Evolutionary conservation across 1,140 invertebrate genomes (phyloP), one percentile per base, ranked within the genome.

Genomic region (Calliopsis andreniformis): DNA sequence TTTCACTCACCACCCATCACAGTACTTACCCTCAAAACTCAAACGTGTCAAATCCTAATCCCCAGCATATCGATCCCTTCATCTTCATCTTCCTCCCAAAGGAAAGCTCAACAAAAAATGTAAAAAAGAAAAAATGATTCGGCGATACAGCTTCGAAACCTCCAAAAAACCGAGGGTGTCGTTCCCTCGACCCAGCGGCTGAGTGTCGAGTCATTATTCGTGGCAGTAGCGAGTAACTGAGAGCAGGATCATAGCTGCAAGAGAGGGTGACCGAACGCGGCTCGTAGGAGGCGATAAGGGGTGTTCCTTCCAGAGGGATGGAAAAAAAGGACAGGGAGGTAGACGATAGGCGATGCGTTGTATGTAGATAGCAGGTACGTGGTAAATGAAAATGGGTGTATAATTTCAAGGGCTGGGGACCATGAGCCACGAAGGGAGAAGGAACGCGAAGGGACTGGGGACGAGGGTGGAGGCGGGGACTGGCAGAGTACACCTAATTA

Each of bases 401-500:
- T 39, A 75, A 75, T 61, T n/a, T 67, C 20, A 63, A 39, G 66
- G 61, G 55, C 20, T 43, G 71, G 63, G 56, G 53, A 67, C 63
- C 25, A 39, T 28, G 28, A 53, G 64, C 43, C 62, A 64, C 71
- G 69, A 61, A 51, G 79, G 51, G 56, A 39, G 49, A 35, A 80
- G 10, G 30, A 45, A 28, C 35, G 23, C n/a, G 35, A 64, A 12
- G 45, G 28, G 23, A 43, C 14, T 16, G 28, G 23, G 23, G 32
- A 43, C 39, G 14, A 43, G 58, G 68, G 58, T 20, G 18, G 64
- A 67, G 59, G 25, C 61, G 43, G 71, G 69, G 77, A 69, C 64
- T 79, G 51, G 73, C 78, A 82, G 84, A 86, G 83, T 83, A 88
- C 78, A 87, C 81, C 86, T 88, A 88, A 87, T 88, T 86, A 88